These are phyloP conservation scores for Pygathrix nemaeus DNA, from an alignment of 2,113 vertebrate species.

Conservation along the genomic window DNA sequence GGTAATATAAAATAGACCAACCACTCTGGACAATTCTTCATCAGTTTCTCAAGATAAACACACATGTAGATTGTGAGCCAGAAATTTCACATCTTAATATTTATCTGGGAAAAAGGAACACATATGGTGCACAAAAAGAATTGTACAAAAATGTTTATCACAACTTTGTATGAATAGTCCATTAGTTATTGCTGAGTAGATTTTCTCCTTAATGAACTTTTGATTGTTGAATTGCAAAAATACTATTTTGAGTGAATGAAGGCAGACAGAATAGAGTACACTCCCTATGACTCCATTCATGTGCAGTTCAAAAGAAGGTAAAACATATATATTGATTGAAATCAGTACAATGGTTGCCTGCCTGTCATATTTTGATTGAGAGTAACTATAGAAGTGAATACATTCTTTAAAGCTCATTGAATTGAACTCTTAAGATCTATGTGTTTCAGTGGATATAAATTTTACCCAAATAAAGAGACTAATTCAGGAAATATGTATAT, in stretches of 20 bases:
- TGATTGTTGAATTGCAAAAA: background rate
- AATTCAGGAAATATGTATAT: background rate
- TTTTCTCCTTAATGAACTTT: background rate
- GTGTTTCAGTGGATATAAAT: background rate
- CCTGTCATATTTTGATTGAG: background rate
- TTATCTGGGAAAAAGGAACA: background rate
- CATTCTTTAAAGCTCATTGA: background rate
- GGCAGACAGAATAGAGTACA: background rate
- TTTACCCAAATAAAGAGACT: background rate
- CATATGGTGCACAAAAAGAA: background rate
- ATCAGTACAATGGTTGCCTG: background rate
- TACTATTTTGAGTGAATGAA: background rate
- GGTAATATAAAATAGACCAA: background rate
- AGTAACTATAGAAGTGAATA: background rate
- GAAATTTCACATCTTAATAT: background rate
- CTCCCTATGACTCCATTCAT: background rate
- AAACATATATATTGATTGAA: background rate
- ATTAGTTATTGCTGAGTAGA: too few species aligned
- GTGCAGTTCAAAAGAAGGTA: background rate
- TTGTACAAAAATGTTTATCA: background rate
- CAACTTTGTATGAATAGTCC: background rate
- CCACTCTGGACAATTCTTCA: background rate
- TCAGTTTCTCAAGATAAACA: background rate
- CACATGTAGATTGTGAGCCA: background rate
- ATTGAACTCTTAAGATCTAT: background rate